A percentile compares a stretch with the other conserved stretches of the same genome.
Evolutionary conservation across 37 sponge, comb jelly and placozoan genomes (phyloP).

Genomic region (Ephydatia muelleri): DNA sequence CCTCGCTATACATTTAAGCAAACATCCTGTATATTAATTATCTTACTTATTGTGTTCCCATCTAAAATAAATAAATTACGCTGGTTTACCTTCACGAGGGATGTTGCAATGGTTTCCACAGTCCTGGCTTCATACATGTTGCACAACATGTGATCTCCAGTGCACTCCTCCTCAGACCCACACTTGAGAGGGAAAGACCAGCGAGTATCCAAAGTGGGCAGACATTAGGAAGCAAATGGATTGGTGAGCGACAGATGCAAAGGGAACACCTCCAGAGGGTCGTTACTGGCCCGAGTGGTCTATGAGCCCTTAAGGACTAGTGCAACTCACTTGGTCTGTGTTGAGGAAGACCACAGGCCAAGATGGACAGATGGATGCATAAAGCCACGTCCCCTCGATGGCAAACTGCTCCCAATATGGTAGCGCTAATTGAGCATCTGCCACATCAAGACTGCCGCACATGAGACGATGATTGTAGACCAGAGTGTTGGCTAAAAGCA

Average conservation of each 20-base stretch:
- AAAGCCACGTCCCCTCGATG: conserved; percentile 48
- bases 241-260: too few species aligned
- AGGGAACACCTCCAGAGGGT: too few species aligned
- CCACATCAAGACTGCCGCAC: conserved; percentile 72
- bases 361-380: conserved; percentile 41
- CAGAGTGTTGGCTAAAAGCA: conserved; percentile 87
- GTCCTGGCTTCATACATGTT: conserved; percentile 60
- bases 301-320: too few species aligned
- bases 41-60: too few species aligned
- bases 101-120: conserved; percentile 15
- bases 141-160: conserved; percentile 17
- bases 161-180: conserved; percentile 4
- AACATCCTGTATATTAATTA: too few species aligned
- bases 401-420: background rate
- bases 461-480: conserved; percentile 76
- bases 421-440: conserved; percentile 5
- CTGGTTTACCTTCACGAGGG: conserved; percentile 43
- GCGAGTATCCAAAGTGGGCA: too few species aligned
- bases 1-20: too few species aligned
- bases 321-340: conserved; percentile 89
- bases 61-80: too few species aligned
- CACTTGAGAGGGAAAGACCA: too few species aligned
- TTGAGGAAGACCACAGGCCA: conserved; percentile 77
- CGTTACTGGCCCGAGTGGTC: too few species aligned
- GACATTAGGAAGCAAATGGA: too few species aligned